phyloP scores from a whole-genome alignment of 53 echinoderm and acorn worm species.

The Echinometra lucunter region DNA sequence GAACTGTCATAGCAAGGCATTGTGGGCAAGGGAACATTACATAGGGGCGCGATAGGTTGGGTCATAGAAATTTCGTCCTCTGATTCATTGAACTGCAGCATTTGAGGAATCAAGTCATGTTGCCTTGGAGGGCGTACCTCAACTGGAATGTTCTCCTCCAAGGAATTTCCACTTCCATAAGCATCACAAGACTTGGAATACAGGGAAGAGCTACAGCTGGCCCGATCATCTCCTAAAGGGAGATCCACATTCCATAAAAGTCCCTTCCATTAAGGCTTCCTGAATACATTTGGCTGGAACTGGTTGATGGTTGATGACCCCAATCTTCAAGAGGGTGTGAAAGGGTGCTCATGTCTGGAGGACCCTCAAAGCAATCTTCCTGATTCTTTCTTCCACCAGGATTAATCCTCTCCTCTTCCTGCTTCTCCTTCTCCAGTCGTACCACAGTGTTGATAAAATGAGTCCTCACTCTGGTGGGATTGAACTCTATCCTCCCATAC shows the following conservation, averaged over 20 bases:
- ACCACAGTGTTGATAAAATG: slow-evolving; percentile 95
- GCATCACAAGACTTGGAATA: slow-evolving; percentile 70
- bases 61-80: slow-evolving; percentile 78
- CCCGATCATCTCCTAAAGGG: slow-evolving; percentile 40
- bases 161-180: slow-evolving; percentile 73
- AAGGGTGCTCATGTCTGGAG: slow-evolving; percentile 60
- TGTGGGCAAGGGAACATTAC: slow-evolving; percentile 77
- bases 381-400: slow-evolving; percentile 48
- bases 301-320: slow-evolving; percentile 56
- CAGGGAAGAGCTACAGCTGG: slow-evolving; percentile 64
- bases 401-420: slow-evolving; percentile 68
- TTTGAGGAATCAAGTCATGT: slow-evolving; percentile 83
- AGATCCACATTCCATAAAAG: slow-evolving; percentile 58
- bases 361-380: slow-evolving; percentile 71
- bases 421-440: slow-evolving; percentile 84
- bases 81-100: slow-evolving; percentile 92
- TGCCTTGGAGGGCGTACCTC: slow-evolving; percentile 75
- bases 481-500: slow-evolving; percentile 92
- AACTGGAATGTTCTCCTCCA: slow-evolving; percentile 84
- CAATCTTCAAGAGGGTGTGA: slow-evolving; percentile 67
- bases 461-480: slow-evolving; percentile 90
- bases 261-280: slow-evolving; percentile 63
- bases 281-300: slow-evolving; percentile 71
- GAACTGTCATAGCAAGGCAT: slow-evolving; percentile 85
- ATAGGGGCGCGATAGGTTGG: slow-evolving; percentile 52